Evolutionary conservation across 53 echinoderm and acorn worm genomes (phyloP).

Genomic region (Crossaster papposus): DNA sequence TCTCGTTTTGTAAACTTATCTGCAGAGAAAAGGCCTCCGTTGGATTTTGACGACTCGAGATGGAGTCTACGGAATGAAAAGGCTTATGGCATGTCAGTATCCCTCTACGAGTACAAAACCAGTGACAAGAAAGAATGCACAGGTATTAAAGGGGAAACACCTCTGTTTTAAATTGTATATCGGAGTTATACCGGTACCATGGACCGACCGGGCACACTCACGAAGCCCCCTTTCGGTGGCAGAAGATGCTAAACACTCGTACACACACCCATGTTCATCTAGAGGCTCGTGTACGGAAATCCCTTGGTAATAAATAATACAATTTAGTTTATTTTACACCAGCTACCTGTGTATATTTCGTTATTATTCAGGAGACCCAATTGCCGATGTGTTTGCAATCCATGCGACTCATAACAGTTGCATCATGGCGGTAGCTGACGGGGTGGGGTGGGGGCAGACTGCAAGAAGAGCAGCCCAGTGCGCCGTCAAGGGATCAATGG

Average conservation of each 20-base stretch:
- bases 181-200: too few species aligned
- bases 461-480: conserved; percentile 62
- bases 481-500: conserved; percentile 67
- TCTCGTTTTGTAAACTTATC: not conserved
- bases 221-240: too few species aligned
- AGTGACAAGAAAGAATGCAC: conserved; percentile 32
- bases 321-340: not conserved
- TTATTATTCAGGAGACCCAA: conserved; percentile 52
- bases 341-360: not conserved
- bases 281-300: not conserved
- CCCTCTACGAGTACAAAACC: conserved; percentile 60
- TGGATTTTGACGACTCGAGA: not conserved
- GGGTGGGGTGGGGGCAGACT: conserved; percentile 66
- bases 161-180: not conserved
- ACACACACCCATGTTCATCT: too few species aligned
- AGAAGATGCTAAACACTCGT: too few species aligned
- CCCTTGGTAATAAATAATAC: not conserved
- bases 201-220: too few species aligned
- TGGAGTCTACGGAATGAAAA: conserved; percentile 59
- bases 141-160: conserved; percentile 12
- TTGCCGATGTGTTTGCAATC: conserved; percentile 73
- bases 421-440: conserved; percentile 70
- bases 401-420: conserved; percentile 59
- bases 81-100: conserved; percentile 66
- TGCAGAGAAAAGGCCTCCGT: not conserved